Base-by-base conservation (phyloP, 2,888 invertebrate species). In the Agapostemon virescens region DNA sequence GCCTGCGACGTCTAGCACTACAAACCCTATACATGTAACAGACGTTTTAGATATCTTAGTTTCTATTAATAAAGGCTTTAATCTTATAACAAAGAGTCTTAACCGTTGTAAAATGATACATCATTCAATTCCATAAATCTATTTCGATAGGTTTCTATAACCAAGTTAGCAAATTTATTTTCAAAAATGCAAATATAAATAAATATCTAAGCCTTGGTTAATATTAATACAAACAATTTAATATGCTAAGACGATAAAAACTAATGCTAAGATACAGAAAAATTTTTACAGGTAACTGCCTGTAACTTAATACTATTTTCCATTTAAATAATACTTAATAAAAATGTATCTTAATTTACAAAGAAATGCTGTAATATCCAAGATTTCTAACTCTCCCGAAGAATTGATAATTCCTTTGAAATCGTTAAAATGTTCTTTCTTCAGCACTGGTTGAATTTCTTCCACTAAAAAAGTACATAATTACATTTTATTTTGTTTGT, bases 41-140 rank as follows among this genome's bases (percentile, higher is more conserved):
- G 55, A 69, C 71, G 76, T 86, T 82, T 87, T 84, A 87, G 74
- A 83, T 84, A 85, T 84, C 69, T 83, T 84, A 88, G 81, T 83
- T 89, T 90, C 88, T 87, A 89, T 89, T 88, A 90, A 90, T 90
- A 90, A 90, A 90, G 85, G 86, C 85, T 87, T 82, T 84, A 79
- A 72, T 82, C 71, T 77, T 74, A 72, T 71, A 81, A 74, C n/a
- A 66, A 52, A 69, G 26, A 55, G 33, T 30, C 30, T 55, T 26
- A 68, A 68, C 40, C 36, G 0, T 20, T 66, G 45, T 67, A 45
- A 73, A 68, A 40, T 45, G 63, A 69, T 66, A 74, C 55, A 61
- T 11, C n/a, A 49, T 49, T 49, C 15, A 69, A 30, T 42, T 23
- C 33, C 13, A 15, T 30, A 69, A 20, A 6, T 33, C 49, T 61